Base-by-base conservation (phyloP, 2,888 invertebrate genomes). In the Mantis religiosa region DNA sequence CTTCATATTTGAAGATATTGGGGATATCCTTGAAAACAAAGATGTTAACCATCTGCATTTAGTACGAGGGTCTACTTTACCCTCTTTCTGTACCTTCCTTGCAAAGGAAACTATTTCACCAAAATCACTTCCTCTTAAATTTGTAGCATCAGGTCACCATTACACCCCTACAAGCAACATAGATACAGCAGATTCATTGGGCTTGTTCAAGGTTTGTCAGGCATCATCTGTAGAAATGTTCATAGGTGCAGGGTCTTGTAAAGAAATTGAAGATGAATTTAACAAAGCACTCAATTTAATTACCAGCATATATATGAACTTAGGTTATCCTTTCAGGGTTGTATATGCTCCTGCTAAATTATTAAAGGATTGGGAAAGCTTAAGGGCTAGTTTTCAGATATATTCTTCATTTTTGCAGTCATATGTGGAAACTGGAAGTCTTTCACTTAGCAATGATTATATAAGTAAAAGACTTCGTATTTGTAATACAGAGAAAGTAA, bases 401-500 rank as follows among this genome's bases (percentile, higher is more conserved):
- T 97, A 95, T 94, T 97, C 97, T 0, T 94, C 95, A 15, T 94
- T 95, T 90, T 92, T 94, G 25, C 92, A 95, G 81, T 92, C 93
- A 20, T 97, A 96, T 92, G 92, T 97, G 25, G 96, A 97, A 93
- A 95, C 97, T 83, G 98, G 96, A 0, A 94, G 96, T 93, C 92
- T 98, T 82, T 96, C 97, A 28, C 92, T 96, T 84, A 96, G 95
- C 91, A 95, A 95, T 15, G 95, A 96, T 91, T 98, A 95, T 92
- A 95, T 98, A 47, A 97, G 97, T 91, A 97, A 97, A 92, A 94
- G 98, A 89, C 93, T 98, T 84, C 93, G 97, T 91, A 96, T 97
- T 90, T 95, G 95, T 83, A 96, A 95, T 92, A 94, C 94, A 41
- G 94, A 91, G 82, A 90, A 95, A 83, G 93, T 95, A 15, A 95